Percentiles rank a stretch among this genome's conserved stretches.
These are phyloP conservation scores for Procavia capensis DNA, from an alignment of 2,113 vertebrate genomes.

Conservation along the genomic window DNA sequence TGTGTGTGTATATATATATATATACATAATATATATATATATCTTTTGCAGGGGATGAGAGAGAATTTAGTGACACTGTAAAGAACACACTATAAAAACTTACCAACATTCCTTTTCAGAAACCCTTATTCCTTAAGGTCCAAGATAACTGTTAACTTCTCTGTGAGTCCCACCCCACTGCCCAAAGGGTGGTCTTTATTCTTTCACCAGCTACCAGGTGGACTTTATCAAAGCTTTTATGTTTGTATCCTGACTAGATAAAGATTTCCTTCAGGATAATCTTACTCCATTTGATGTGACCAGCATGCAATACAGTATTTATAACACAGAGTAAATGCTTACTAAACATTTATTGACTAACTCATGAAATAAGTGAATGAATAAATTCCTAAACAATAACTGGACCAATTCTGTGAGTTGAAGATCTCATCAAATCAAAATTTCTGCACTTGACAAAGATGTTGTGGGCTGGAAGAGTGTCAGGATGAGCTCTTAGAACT, in stretches of 20 bases:
- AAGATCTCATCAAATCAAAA: neutral
- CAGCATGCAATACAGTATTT: neutral
- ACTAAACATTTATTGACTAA: neutral
- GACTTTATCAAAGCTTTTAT: neutral
- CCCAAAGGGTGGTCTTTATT: neutral
- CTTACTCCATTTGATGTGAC: neutral
- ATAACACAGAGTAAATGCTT: neutral
- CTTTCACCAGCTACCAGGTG: neutral
- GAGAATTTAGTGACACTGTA: neutral
- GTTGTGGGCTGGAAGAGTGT: neutral
- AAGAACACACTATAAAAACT: conserved; percentile 44
- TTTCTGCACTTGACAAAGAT: neutral
- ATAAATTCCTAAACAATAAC: neutral
- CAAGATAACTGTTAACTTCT: neutral
- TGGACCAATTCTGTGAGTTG: neutral
- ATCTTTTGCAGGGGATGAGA: neutral
- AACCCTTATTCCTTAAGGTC: neutral
- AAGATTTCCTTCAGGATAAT: neutral
- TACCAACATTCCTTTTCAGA: neutral
- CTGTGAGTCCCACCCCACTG: neutral
- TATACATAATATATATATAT: too few relatives aligned
- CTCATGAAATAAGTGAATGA: neutral
- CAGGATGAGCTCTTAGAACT: neutral
- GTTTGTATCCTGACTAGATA: neutral
- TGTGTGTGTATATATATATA: too few relatives aligned